These are phyloP conservation scores for Cossypha polioptera DNA, from an alignment of 2,797 vertebrate genomes.

Conservation along the genomic window DNA sequence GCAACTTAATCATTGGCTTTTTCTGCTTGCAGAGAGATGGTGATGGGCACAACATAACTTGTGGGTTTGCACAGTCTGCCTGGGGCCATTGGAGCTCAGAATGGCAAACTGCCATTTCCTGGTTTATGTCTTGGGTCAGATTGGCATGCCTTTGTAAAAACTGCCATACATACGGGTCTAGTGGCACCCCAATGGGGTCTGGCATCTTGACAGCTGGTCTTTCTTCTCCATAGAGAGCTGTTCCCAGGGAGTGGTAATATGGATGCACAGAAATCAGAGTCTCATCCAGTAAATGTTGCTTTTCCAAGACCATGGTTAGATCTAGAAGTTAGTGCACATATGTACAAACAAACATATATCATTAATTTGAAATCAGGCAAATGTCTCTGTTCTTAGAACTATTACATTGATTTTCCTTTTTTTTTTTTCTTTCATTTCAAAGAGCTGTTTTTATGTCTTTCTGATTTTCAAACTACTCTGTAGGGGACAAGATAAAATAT, in stretches of 20 bases:
- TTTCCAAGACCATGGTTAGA: slow-evolving; percentile 53
- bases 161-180: slow-evolving; percentile 75
- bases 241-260: slow-evolving; percentile 76
- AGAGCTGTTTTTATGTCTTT: not conserved
- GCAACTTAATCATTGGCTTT: not conserved
- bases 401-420: too few relatives aligned
- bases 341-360: too few relatives aligned
- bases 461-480: not conserved
- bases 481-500: not conserved
- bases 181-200: slow-evolving; percentile 67
- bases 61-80: not conserved
- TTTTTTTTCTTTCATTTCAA: not conserved
- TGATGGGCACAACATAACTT: slow-evolving; percentile 73
- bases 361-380: too few relatives aligned
- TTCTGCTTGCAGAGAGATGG: slow-evolving; percentile 70
- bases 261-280: slow-evolving; percentile 76
- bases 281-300: slow-evolving; percentile 65
- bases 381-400: too few relatives aligned
- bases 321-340: not conserved
- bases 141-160: slow-evolving; percentile 75
- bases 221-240: slow-evolving; percentile 80
- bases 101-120: slow-evolving; percentile 75
- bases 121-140: slow-evolving; percentile 67
- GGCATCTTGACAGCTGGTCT: slow-evolving; percentile 80
- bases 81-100: slow-evolving; percentile 78